Base-by-base conservation (phyloP, 2,888 invertebrate species). In the Pyralis farinalis region DNA sequence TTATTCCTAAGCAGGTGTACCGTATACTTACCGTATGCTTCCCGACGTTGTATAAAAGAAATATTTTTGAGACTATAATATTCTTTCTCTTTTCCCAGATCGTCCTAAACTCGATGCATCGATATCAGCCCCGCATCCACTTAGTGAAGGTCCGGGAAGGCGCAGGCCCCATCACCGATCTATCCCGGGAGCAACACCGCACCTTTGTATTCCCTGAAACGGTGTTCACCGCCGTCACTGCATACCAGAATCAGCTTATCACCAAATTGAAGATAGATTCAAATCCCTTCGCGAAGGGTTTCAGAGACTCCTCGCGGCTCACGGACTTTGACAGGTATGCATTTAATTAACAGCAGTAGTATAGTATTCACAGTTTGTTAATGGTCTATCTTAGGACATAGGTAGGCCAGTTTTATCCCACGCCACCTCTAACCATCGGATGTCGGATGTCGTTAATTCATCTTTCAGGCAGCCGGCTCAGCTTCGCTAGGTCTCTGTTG, bases 231-330 rank as follows among this genome's bases (percentile, higher is more conserved):
- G 99, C 98, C 25, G 99, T 99, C 57, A 99, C 99, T 27, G 99
- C 99, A 25, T 99, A 99, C 90, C 99, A 99, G 89, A 99, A 99
- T 90, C 99, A 99, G 90, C 92, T 98, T 92, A 98, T 98, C 72
- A 98, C 98, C 39, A 98, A 98, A 83, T 90, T 98, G 78, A 98
- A 98, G 91, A 98, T 98, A 67, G 98, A 98, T 91, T 97, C 97
- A 75, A 98, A 98, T 81, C 98, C 98, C 39, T 98, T 98, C 78
- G 98, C 98, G 51, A 98, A 98, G 90, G 98, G 98, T 40, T 98
- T 98, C 83, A 90, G 98, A 61, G 98, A 98, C 84, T 98, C 98
- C 7, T 97, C 97, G 32, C 92, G 98, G 63, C 93, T 98, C 50
- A 96, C 96, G 36, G 97, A 98, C 81, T 96, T 97, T 80, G 97